A percentile compares a stretch with the other conserved stretches of the same genome.
Evolutionary conservation across 2,113 vertebrate genomes (phyloP).

Genomic region (Pardalotus punctatus): DNA sequence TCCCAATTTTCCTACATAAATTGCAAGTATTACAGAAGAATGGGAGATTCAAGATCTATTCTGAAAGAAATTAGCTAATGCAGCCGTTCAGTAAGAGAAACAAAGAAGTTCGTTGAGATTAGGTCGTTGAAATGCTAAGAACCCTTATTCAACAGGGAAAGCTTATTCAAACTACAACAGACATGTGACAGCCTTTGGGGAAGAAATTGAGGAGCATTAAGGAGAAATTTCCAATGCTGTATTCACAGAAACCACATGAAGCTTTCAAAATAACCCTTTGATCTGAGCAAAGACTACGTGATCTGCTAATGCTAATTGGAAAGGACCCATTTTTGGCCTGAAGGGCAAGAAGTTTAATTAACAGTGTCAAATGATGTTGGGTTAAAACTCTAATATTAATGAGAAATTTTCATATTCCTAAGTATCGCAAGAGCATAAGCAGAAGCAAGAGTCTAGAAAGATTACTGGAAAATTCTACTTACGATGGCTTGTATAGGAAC

Average conservation of each 20-base stretch:
- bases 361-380: background rate
- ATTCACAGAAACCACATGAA: background rate
- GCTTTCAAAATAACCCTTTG: background rate
- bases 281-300: background rate
- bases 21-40: background rate
- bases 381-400: background rate
- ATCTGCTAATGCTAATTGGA: background rate
- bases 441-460: background rate
- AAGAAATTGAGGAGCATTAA: background rate
- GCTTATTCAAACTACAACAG: background rate
- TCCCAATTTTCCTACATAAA: background rate
- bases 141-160: background rate
- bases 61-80: background rate
- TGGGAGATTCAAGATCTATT: background rate
- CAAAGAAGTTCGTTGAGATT: background rate
- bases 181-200: background rate
- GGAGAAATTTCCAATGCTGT: background rate
- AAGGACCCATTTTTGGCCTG: background rate
- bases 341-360: conserved; percentile 30
- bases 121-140: background rate
- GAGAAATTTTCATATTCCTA: background rate
- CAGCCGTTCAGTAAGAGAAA: background rate
- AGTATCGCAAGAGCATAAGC: background rate
- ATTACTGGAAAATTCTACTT: background rate
- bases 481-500: fast-evolving